Conservation (phyloP, 2,888 invertebrate species). For the Agrotis ipsilon region DNA sequence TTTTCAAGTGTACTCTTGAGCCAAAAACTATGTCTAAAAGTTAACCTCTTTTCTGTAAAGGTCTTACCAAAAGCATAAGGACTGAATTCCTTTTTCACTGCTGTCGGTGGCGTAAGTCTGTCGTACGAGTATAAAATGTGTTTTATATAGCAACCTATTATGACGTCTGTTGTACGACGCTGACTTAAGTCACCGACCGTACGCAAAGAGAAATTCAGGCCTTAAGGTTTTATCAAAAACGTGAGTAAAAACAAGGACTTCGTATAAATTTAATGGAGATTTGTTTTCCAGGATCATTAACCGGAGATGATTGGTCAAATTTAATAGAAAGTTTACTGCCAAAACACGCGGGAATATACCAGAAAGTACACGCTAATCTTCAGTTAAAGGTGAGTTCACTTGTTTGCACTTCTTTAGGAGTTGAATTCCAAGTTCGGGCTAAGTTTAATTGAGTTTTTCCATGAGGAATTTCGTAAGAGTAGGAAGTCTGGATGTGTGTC, state of each 20-base stretch:
- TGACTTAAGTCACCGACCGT: no score
- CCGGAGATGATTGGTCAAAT: conserved; percentile 92
- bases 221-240: conserved; percentile 19
- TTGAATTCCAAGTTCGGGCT: no score
- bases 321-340: conserved; percentile 90
- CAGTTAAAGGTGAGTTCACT: conserved; percentile 80
- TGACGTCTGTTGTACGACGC: no score
- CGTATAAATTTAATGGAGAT: background rate
- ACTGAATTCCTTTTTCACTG: no score
- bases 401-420: background rate
- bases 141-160: no score
- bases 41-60: conserved; percentile 20
- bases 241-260: no score
- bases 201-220: no score
- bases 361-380: conserved; percentile 86
- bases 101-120: no score
- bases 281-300: conserved; percentile 86
- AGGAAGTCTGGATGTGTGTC: no score
- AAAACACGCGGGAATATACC: conserved; percentile 88
- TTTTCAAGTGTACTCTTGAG: background rate
- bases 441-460: no score
- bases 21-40: conserved; percentile 2
- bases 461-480: no score
- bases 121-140: no score
- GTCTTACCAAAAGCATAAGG: conserved; percentile 18